Evolutionary conservation across 1,140 invertebrate genomes (phyloP).

Genomic region (Rhynchophorus ferrugineus): DNA sequence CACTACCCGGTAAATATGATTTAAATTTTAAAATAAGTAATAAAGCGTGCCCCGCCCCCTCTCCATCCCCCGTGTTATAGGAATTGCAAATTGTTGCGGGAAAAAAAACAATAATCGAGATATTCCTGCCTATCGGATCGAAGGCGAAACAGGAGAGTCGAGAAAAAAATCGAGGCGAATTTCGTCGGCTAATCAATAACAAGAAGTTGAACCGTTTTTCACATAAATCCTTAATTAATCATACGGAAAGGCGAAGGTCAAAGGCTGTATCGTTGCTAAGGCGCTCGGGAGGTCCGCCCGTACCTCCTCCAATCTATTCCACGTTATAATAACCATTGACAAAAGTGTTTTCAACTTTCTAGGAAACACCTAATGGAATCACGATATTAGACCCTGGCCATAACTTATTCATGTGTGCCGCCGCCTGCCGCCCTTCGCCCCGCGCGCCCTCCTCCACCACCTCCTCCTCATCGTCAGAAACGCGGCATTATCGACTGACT

Average conservation of each 20-base stretch:
- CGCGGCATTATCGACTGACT: constrained; percentile 10
- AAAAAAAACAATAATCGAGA: too few species aligned
- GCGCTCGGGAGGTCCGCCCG: background rate
- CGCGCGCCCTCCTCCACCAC: background rate
- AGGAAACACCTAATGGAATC: background rate
- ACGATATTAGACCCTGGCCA: background rate
- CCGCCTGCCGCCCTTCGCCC: background rate
- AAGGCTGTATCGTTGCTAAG: background rate
- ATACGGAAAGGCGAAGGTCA: background rate
- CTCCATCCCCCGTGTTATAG: too few species aligned
- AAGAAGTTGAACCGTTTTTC: background rate
- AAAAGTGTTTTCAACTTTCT: background rate
- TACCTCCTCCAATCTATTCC: background rate
- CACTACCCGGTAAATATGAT: too few species aligned
- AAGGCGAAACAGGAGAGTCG: too few species aligned
- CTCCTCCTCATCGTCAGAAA: constrained; percentile 2
- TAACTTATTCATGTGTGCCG: background rate
- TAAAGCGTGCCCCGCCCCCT: too few species aligned
- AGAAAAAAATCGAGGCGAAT: background rate
- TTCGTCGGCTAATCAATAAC: background rate
- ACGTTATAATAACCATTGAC: background rate
- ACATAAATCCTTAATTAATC: background rate
- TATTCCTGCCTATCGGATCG: too few species aligned
- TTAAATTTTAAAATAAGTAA: too few species aligned
- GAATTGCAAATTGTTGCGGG: too few species aligned